Base-by-base conservation (phyloP, 2,888 invertebrate species). In the Harpalus rubripes region DNA sequence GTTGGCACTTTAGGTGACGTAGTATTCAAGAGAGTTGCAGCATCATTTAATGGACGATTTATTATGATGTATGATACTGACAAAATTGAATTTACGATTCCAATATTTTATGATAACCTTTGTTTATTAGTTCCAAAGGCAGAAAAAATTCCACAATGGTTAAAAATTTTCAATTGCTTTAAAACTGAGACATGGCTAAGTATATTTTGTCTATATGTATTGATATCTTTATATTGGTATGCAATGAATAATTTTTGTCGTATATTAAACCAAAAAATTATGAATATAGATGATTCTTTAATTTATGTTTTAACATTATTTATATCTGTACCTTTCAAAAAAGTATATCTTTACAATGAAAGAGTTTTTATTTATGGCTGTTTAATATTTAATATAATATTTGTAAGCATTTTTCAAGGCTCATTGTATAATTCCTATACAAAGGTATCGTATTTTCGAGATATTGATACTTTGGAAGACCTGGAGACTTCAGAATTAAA, bases 341-440 rank as follows among this genome's bases (percentile, higher is more conserved):
- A 52, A 16, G 32, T 68, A 8, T 22, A 6, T 4, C 15, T 44
- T 1, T 16, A 39, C n/a, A 68, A 68, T 18, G 86, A 89, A 84
- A 86, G 90, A 85, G 85, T 90, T 7, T 88, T 91, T 81, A 68
- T 91, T 16, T 88, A 87, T 7, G 84, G 88, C 4, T 90, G 89
- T 81, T 86, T 92, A 12, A 79, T 91, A 4, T 89, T 91, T 58
- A 90, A 90, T 44, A 87, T 92, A 2, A 91, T 92, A 1, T 87
- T 92, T 22, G 88, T 89, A 22, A 90, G 90, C 0, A 88, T 90
- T 39, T 91, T 92, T 85, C 90, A 92, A 87, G 92, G 92, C 7
- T 90, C 90, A 15, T 87, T 93, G 74, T 90, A 92, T 61, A 91
- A 90, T 58, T 91, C 91, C 1, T 92, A 91, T 85, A 91, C 91